phyloP scores from a whole-genome alignment of 2,797 vertebrate genomes.

The Acanthurus leucopareius region DNA sequence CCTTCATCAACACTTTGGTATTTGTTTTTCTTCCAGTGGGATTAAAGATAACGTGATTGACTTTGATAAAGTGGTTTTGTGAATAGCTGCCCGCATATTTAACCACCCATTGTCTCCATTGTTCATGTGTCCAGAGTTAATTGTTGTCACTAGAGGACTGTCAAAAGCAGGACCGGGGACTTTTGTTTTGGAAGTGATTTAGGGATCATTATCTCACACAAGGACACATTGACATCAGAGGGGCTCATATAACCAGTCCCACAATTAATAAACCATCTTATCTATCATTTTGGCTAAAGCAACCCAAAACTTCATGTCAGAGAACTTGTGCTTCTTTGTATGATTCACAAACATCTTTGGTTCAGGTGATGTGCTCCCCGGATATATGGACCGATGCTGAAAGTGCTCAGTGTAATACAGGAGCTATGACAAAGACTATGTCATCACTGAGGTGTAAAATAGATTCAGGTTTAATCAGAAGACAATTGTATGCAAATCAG shows the following conservation, averaged over 20 bases:
- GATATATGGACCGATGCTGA: conserved; percentile 7
- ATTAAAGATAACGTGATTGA: conserved; percentile 46
- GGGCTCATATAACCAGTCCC: neutral
- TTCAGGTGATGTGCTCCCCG: neutral
- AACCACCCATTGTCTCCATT: conserved; percentile 15
- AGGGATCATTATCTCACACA: neutral
- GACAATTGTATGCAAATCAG: conserved; percentile 77
- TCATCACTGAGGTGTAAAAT: conserved; percentile 68
- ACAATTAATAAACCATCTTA: neutral
- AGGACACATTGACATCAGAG: neutral
- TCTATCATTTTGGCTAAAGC: neutral
- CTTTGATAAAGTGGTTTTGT: conserved; percentile 1
- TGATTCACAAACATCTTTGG: neutral
- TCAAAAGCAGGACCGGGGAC: neutral
- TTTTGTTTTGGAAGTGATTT: neutral
- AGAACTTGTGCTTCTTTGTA: neutral
- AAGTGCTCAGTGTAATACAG: conserved; percentile 40
- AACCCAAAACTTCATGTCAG: neutral
- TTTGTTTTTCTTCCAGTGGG: conserved; percentile 39
- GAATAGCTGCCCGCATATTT: conserved; percentile 4
- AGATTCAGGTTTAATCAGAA: conserved; percentile 78
- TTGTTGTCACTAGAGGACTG: neutral
- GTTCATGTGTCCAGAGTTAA: conserved; percentile 10
- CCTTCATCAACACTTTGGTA: conserved; percentile 23
- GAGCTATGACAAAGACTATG: conserved; percentile 36